Conservation (phyloP, 2,797 vertebrate species). For the Helarctos malayanus region DNA sequence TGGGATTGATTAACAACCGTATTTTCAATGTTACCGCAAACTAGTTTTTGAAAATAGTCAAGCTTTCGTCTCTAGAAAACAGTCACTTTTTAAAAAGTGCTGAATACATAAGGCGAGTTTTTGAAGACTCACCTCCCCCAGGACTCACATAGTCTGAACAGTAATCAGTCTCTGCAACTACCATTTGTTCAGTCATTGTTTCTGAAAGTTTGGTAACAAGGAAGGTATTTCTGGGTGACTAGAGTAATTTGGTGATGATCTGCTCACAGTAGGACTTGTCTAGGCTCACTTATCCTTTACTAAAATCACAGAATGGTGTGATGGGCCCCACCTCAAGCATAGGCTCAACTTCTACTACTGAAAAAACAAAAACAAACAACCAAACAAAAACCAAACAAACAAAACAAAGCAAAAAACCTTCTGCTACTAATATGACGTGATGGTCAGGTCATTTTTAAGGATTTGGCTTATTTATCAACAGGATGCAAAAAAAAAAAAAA, state of each 20-base stretch:
- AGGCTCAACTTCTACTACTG: not conserved
- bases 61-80: slow-evolving; percentile 59
- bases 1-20: slow-evolving; percentile 66
- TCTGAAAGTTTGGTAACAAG: slow-evolving; percentile 62
- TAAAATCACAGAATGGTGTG: not conserved
- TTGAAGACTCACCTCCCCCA: slow-evolving; percentile 35
- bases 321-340: not conserved
- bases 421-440: not conserved
- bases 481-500: not conserved
- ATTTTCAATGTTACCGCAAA: slow-evolving; percentile 69
- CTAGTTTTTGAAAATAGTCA: slow-evolving; percentile 64
- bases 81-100: not conserved
- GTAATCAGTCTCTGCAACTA: slow-evolving; percentile 29
- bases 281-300: slow-evolving; percentile 24
- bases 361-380: too few species aligned
- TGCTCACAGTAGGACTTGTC: not conserved
- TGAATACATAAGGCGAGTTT: not conserved
- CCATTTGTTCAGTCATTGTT: slow-evolving; percentile 12
- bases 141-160: slow-evolving; percentile 52
- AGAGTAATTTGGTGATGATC: slow-evolving; percentile 43
- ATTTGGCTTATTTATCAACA: slow-evolving; percentile 26
- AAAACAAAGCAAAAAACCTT: not conserved
- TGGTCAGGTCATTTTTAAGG: not conserved
- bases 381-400: too few species aligned
- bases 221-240: slow-evolving; percentile 35